Base-by-base conservation (phyloP, 37 sponge, comb jelly and placozoan species). In the Chondrosia reniformis region DNA sequence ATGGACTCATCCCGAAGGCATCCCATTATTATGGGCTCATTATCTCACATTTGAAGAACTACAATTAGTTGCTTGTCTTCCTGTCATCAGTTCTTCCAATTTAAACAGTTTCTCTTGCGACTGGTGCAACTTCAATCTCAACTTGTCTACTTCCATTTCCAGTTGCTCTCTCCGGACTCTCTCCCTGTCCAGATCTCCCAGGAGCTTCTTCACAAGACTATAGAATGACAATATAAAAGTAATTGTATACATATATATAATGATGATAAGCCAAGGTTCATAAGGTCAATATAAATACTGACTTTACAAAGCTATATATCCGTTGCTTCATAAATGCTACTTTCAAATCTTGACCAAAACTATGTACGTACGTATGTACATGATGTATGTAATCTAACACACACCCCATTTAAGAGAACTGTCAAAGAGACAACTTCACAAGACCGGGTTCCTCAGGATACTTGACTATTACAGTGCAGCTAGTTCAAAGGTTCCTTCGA, bases 141-240 rank as follows among this genome's bases (percentile, higher is more conserved):
- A 27, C 65, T 49, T 54, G 69, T 91, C 92, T 33, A 77, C 58
- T n/a, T 86, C 84, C 42, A 37, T 65, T 52, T 91, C 92, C 15
- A 86, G 56, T 33, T 34, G 59, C 55, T 87, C 88, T 46, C 88
- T 65, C 56, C 88, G 74, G 66, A 79, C 78, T 38, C 84, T 79
- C 79, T 91, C 92, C 34, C 37, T 49, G 42, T 77, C 80, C 59
- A 86, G 45, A 37, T 81, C 46, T 4, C 33, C 42, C 72, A 79
- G 46, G 22, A 86, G 46, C 17, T 54, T 58, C 46, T 43, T 55
- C 24, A 89, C 75, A 37, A 30, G 31, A 40, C 89, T 88, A 34
- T 30, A 21, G 10, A 38, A 40, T 77, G 1, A 2, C 10, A 52
- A 10, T 9, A 72, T 27, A 25, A 0, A 44, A 4, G 2, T 56